These are phyloP conservation scores for Drosophila helvetica DNA, from an alignment of 2,888 invertebrate species.

Conservation along the genomic window DNA sequence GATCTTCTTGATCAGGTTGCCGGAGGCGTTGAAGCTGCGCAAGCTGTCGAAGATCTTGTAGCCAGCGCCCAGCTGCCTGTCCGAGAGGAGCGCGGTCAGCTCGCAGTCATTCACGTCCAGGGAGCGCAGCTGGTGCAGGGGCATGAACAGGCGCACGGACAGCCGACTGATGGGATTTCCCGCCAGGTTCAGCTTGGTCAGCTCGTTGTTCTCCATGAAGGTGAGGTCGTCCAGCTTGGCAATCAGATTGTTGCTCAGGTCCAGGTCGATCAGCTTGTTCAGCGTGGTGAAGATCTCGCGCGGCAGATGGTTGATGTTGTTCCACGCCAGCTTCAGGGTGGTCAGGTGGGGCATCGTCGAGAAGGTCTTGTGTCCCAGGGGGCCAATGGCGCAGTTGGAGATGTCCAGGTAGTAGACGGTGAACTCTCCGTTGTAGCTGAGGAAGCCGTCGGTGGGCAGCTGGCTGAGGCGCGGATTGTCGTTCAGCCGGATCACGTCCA, in stretches of 20 bases:
- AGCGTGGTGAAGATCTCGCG: conserved; percentile 85
- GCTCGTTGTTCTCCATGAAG: conserved; percentile 88
- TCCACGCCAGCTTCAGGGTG: conserved; percentile 88
- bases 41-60: conserved; percentile 85
- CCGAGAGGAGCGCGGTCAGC: conserved; percentile 88
- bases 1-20: conserved; percentile 81
- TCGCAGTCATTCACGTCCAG: conserved; percentile 90
- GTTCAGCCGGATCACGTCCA: conserved; percentile 89
- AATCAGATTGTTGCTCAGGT: conserved; percentile 89
- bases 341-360: conserved; percentile 89
- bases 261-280: conserved; percentile 87
- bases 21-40: conserved; percentile 85
- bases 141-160: conserved; percentile 88
- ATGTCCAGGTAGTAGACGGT: conserved; percentile 89
- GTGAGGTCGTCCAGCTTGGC: conserved; percentile 86
- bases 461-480: conserved; percentile 88
- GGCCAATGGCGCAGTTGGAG: conserved; percentile 89
- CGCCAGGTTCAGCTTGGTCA: conserved; percentile 87
- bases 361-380: conserved; percentile 87
- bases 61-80: conserved; percentile 83
- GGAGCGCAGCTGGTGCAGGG: conserved; percentile 86
- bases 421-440: conserved; percentile 86
- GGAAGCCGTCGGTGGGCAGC: conserved; percentile 88
- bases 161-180: conserved; percentile 89
- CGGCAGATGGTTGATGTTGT: conserved; percentile 86